Conservation (phyloP, 1,140 invertebrate genomes). For the Drosophila ironensis region DNA sequence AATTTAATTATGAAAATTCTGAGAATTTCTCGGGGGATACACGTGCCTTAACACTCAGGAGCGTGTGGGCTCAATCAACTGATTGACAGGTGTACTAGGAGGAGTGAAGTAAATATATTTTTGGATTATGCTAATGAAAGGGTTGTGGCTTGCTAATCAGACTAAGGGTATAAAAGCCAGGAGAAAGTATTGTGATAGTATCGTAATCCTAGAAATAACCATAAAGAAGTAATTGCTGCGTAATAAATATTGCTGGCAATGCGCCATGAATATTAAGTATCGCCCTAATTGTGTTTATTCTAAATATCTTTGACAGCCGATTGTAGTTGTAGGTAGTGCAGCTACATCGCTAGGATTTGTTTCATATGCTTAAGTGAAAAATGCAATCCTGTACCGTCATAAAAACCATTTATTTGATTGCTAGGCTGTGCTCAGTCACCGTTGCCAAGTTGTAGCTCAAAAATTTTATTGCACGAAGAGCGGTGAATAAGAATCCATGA, state of each 20-base stretch:
- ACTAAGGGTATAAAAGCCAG: not conserved
- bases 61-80: not conserved
- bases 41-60: constrained; percentile 3
- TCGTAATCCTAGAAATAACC: no score
- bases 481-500: constrained; percentile 1
- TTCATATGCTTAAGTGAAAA: no score
- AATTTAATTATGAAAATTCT: constrained; percentile 43
- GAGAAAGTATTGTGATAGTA: no score
- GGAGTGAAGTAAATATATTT: not conserved
- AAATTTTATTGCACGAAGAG: not conserved
- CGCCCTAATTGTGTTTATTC: no score
- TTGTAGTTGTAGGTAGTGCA: no score
- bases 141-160: not conserved
- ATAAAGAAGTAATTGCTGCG: no score
- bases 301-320: no score
- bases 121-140: constrained; percentile 11
- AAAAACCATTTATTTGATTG: constrained; percentile 9
- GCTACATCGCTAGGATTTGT: no score
- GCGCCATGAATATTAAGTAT: no score
- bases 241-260: no score
- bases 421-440: constrained; percentile 1
- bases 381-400: no score
- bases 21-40: not conserved
- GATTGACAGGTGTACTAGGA: constrained; percentile 15
- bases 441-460: constrained; percentile 1